These are phyloP conservation scores for Cervus canadensis DNA, from an alignment of 2,113 vertebrate genomes.

Conservation along the genomic window DNA sequence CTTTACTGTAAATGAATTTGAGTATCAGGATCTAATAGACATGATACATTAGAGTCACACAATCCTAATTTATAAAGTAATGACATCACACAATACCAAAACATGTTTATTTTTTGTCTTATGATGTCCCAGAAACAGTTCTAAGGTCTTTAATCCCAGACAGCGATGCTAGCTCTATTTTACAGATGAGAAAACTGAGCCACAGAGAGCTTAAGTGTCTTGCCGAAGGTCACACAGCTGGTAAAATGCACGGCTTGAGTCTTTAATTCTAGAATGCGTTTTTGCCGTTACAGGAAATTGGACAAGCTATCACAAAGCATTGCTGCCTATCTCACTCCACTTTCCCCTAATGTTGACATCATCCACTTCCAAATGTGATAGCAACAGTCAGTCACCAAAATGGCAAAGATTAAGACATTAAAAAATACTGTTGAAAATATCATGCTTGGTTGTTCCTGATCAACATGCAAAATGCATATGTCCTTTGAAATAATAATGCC, in stretches of 20 bases:
- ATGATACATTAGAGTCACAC: too few relatives aligned
- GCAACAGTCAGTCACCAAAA: neutral
- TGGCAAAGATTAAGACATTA: neutral
- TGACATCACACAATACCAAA: neutral
- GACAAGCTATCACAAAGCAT: neutral
- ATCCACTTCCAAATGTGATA: neutral
- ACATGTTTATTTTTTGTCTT: neutral
- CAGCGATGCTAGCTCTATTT: neutral
- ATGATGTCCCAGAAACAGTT: neutral
- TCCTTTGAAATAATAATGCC: neutral
- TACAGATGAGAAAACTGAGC: neutral
- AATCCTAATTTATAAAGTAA: neutral
- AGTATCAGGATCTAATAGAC: too few relatives aligned
- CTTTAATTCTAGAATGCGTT: fast-evolving
- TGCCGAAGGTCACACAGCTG: neutral
- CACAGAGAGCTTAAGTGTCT: neutral
- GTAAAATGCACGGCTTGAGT: neutral
- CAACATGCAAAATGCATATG: neutral
- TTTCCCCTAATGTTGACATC: neutral
- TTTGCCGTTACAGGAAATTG: neutral
- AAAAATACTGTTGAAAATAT: neutral
- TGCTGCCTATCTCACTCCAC: fast-evolving
- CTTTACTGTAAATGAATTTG: neutral
- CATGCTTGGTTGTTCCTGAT: neutral
- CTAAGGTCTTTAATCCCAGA: neutral